Evolutionary conservation across 1,140 invertebrate species (phyloP), one percentile per base, ranked within the genome.

Genomic region (Watersipora subatra): DNA sequence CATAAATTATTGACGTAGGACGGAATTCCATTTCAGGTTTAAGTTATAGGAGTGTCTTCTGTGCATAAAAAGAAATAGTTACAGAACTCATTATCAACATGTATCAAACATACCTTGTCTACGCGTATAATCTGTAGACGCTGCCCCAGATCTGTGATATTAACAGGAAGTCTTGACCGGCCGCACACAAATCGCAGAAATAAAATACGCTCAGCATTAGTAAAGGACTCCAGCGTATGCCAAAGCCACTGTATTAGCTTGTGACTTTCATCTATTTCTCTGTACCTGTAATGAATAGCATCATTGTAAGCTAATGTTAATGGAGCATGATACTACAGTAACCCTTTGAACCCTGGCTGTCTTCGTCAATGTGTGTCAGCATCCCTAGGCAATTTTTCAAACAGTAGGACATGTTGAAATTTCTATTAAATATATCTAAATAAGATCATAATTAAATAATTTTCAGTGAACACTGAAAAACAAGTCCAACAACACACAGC

Each of bases 161-260:
- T 87, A 7, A 84, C 83, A 15, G 86, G 86, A 7, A 88, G 77
- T 34, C 86, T 74, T 15, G 86, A 87, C 64, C 86, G 73, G 2
- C 86, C 86, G 22, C 85, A 87, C 1, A 88, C 86, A 78, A 87
- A 87, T 64, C 86, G 75, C 78, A 88, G 84, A 71, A 88, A 88
- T 30, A 87, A 78, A 27, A 87, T 85, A 62, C 85, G 75, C 72
- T 87, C 86, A 24, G 82, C 80, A 75, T 87, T 85, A 1, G 81
- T 84, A 73, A 88, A 87, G 28, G 75, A 77, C 71, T 86, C 85
- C 61, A 88, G 76, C 34, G 86, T 84, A 56, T 81, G 76, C 86
- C 86, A 88, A 56, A 88, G 75, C 86, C 86, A 87, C 65, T 83
- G 78, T 1, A 87, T 84, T 20, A 87, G 72, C 62, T 82, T 78